Conservation (phyloP, 1,140 invertebrate species). For the Tetranychus urticae region DNA sequence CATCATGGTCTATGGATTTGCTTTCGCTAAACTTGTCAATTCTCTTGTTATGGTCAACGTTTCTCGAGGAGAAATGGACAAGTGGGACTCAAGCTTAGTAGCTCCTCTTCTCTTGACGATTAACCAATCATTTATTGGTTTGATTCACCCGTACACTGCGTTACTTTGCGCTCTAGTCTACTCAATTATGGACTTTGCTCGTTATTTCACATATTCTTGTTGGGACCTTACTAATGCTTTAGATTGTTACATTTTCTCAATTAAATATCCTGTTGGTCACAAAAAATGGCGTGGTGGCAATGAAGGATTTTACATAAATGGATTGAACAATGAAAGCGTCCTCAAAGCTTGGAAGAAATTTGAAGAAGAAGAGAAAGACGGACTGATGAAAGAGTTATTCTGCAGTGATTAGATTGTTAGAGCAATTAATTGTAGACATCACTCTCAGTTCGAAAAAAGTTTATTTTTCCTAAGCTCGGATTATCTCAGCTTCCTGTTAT, state of each 20-base stretch:
- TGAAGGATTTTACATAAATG: slow-evolving; percentile 12
- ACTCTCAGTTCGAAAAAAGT: no score
- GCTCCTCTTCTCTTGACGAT: slow-evolving; percentile 9
- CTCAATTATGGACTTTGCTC: slow-evolving; percentile 12
- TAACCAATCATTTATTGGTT: neutral
- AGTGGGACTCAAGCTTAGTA: slow-evolving; percentile 8
- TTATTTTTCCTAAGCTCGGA: no score
- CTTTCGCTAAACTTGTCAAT: slow-evolving; percentile 11
- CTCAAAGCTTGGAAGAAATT: neutral
- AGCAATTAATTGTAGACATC: no score
- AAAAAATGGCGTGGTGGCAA: slow-evolving; percentile 6
- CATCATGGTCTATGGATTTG: slow-evolving; percentile 11
- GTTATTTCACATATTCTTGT: slow-evolving; percentile 12
- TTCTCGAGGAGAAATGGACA: slow-evolving; percentile 9
- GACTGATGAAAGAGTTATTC: neutral
- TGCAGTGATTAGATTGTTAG: neutral
- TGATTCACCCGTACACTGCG: slow-evolving; percentile 9
- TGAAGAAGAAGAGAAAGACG: neutral
- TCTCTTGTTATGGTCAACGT: slow-evolving; percentile 10
- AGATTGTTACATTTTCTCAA: slow-evolving; percentile 10
- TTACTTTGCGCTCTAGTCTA: slow-evolving; percentile 12
- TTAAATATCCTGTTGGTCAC: slow-evolving; percentile 12
- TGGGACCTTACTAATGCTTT: slow-evolving; percentile 13
- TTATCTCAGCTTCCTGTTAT: no score
- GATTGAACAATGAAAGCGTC: slow-evolving; percentile 11